Evolutionary conservation across 2,888 invertebrate species (phyloP), one percentile per base, ranked within the genome.

Genomic region (Phengaris alcon): DNA sequence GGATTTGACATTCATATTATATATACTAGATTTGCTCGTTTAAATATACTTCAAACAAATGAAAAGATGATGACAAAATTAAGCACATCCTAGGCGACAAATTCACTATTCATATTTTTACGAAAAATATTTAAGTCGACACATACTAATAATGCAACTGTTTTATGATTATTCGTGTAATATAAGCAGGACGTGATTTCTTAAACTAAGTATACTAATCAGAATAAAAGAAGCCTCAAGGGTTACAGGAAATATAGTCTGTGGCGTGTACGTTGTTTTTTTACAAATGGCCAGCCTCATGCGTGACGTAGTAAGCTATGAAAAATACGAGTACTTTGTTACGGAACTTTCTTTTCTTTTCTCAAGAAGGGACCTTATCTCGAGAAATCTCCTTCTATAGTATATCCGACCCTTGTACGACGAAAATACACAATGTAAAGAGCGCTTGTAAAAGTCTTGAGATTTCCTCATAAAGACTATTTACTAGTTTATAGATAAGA

Each of bases 271-370:
- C 59, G 35, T 4, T 59, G 15, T 59, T 59, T 22, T 69, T 68
- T 69, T 69, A 69, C 48, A 69, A 69, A 69, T 69, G 15, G 9
- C 46, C 9, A 22, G 46, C 15, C 9, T 69, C 69, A 69, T 48
- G 69, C 69, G 69, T 48, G 48, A 46, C 46, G 69, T 15, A 69
- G 69, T 69, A 69, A 48, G 69, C 46, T 69, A 48, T 69, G 69
- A 69, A 69, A 69, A 69, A 69, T 69, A 69, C 46, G 69, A 69
- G 46, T 48, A 48, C 69, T 69, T 69, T 69, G 48, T 69, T 69
- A 69, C n/a, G 35, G 35, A 64, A 12, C 64, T 64, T 35, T 35
- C 15, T 69, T 48, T 48, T 9, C 46, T 48, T 48, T 9, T n/a
- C 46, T 68, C 15, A 69, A 15, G 69, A 69, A 64, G 64, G 64